Evolutionary conservation across 2,888 invertebrate genomes (phyloP).

Genomic region (Lepidonotus clava): DNA sequence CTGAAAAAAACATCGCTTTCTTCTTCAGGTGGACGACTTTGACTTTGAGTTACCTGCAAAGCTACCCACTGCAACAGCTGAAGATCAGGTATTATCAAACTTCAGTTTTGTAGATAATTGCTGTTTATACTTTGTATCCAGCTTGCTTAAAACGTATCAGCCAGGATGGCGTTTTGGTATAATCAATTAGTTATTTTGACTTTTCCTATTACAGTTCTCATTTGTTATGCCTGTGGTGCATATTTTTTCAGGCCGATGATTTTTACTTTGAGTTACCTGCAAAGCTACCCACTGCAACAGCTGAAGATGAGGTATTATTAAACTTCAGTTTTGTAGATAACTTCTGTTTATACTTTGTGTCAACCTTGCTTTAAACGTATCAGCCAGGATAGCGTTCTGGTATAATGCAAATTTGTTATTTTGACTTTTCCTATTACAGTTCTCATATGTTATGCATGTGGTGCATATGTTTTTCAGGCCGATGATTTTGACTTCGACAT

Average conservation of each 20-base stretch:
- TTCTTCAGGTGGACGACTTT: not conserved
- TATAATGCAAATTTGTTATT: not conserved
- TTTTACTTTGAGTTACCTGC: not conserved
- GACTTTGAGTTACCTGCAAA: not conserved
- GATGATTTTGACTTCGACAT: not conserved
- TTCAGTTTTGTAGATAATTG: too few relatives aligned
- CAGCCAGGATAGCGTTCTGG: too few relatives aligned
- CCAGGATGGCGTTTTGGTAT: not conserved
- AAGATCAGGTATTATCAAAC: too few relatives aligned
- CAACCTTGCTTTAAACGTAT: not conserved
- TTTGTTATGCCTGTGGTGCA: too few relatives aligned
- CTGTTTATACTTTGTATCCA: not conserved
- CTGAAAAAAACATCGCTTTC: not conserved
- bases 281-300: not conserved
- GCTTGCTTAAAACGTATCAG: too few relatives aligned
- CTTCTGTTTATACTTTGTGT: not conserved
- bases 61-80: not conserved
- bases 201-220: not conserved
- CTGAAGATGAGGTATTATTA: too few relatives aligned
- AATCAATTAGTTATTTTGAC: not conserved
- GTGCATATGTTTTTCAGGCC: too few relatives aligned
- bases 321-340: too few relatives aligned
- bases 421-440: not conserved
- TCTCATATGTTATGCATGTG: too few relatives aligned
- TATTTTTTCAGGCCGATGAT: not conserved